These are phyloP conservation scores for Melanaphis sacchari DNA, from an alignment of 1,140 invertebrate species.

Conservation along the genomic window DNA sequence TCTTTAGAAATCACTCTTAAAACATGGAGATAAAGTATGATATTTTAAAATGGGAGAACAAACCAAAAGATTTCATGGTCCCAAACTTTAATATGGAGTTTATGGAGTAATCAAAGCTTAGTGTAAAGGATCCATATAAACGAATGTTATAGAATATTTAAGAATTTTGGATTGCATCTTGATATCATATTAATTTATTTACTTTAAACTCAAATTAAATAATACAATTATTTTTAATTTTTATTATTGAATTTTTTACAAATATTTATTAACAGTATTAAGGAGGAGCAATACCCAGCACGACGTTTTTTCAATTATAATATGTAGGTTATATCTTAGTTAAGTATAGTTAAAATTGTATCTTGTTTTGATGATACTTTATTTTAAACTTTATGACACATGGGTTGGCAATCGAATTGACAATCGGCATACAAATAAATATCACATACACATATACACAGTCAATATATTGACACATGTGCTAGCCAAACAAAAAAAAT, in stretches of 20 bases:
- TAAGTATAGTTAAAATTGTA: constrained; percentile 31
- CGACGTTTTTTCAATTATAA: not conserved
- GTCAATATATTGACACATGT: constrained; percentile 31
- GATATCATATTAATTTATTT: not conserved
- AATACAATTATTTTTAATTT: no score
- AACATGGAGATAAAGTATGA: no score
- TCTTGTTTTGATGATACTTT: constrained; percentile 51
- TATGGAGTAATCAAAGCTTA: no score
- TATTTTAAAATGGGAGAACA: no score
- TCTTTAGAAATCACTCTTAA: no score
- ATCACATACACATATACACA: not conserved
- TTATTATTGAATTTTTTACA: no score
- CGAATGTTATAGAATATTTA: not conserved
- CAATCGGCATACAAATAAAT: constrained; percentile 15
- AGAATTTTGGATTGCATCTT: not conserved
- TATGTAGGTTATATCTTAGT: not conserved
- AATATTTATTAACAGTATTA: no score
- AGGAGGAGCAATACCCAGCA: not conserved
- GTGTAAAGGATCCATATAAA: not conserved
- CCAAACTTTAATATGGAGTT: no score
- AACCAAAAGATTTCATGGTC: no score
- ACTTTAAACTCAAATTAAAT: not conserved
- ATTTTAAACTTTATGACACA: constrained; percentile 55
- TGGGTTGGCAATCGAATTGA: constrained; percentile 37
- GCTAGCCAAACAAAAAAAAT: constrained; percentile 7